A percentile compares a stretch with the other conserved stretches of the same genome.
Evolutionary conservation across 2,888 invertebrate genomes (phyloP).

Genomic region (Thymelicus lineola): DNA sequence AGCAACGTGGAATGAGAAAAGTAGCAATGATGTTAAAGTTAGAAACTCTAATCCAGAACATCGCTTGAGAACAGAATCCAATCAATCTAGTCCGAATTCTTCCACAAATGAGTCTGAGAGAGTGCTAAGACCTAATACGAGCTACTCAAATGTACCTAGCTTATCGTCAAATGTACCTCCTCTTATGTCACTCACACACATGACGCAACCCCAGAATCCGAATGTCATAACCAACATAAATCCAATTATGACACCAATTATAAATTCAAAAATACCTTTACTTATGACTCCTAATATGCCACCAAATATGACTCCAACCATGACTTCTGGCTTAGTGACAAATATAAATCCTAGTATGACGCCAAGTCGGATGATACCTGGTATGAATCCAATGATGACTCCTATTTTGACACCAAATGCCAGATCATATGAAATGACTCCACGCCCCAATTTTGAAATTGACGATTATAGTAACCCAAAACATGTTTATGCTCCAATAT

Average conservation of each 20-base stretch:
- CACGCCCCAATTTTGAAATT: slow-evolving; percentile 57
- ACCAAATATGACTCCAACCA: slow-evolving; percentile 43
- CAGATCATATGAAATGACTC: slow-evolving; percentile 61
- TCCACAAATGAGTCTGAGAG: slow-evolving; percentile 50
- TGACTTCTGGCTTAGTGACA: slow-evolving; percentile 47
- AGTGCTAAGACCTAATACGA: slow-evolving; percentile 45
- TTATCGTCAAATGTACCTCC: slow-evolving; percentile 26
- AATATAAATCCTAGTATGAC: slow-evolving; percentile 1
- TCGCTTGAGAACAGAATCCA: slow-evolving; percentile 60
- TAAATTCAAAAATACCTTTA: slow-evolving; percentile 36
- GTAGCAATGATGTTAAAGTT: slow-evolving; percentile 20
- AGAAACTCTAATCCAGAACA: slow-evolving; percentile 57
- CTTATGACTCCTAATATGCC: slow-evolving; percentile 43
- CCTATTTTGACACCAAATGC: slow-evolving; percentile 54
- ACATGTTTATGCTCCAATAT: slow-evolving; percentile 70
- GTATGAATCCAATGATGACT: slow-evolving; percentile 38
- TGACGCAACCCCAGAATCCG: slow-evolving; percentile 6
- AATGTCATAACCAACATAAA: neutral
- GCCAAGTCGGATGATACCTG: slow-evolving; percentile 11
- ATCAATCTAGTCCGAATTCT: slow-evolving; percentile 51
- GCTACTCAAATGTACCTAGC: slow-evolving; percentile 36
- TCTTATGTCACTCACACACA: slow-evolving; percentile 47
- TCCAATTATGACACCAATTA: slow-evolving; percentile 36
- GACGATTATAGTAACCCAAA: slow-evolving; percentile 54
- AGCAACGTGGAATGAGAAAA: neutral